These are phyloP conservation scores for Koerneria pararmatus DNA, from an alignment of 2,888 invertebrate species.

Conservation along the genomic window DNA sequence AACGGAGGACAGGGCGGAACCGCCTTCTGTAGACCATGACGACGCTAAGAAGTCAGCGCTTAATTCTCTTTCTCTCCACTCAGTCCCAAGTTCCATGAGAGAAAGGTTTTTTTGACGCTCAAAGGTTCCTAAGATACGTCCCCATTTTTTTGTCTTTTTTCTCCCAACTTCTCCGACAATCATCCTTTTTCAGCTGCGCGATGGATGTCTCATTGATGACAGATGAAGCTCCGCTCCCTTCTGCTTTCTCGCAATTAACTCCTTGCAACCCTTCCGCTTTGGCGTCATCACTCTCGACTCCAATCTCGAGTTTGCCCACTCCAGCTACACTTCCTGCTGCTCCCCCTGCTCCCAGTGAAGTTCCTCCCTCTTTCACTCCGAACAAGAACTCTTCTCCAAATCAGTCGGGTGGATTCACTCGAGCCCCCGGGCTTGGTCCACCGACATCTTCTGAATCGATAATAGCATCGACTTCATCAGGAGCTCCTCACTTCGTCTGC, in stretches of 20 bases:
- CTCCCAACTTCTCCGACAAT: not conserved
- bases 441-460: too few species aligned
- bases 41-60: not conserved
- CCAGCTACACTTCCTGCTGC: slow-evolving; percentile 2
- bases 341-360: not conserved
- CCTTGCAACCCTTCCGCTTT: not conserved
- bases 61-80: not conserved
- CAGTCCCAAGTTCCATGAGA: too few species aligned
- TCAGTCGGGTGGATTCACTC: slow-evolving; percentile 6
- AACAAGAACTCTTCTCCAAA: not conserved
- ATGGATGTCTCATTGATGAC: not conserved
- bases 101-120: not conserved
- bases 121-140: not conserved
- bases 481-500: too few species aligned
- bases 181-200: not conserved
- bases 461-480: too few species aligned
- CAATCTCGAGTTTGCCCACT: not conserved
- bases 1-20: not conserved
- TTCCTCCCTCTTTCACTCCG: not conserved
- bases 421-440: slow-evolving; percentile 17
- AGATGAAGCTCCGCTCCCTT: not conserved
- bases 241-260: not conserved
- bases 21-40: not conserved
- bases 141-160: not conserved
- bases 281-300: not conserved